Base-by-base conservation (phyloP, 2,797 vertebrate species). In the Prunella strophiata region DNA sequence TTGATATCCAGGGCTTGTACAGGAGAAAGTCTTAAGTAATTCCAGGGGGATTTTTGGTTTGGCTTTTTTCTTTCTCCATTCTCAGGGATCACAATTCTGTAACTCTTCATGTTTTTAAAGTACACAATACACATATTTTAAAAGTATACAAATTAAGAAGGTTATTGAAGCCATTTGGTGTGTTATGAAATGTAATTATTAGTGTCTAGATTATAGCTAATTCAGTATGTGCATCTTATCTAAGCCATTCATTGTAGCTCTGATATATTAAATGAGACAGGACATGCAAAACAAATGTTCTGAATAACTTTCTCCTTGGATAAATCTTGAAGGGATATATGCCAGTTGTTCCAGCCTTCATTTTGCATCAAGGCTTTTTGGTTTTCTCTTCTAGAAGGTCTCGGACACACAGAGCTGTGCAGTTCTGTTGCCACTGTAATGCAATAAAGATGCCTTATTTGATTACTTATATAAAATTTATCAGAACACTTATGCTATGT, bases 21-120 rank as follows among this genome's bases (percentile, higher is more conserved):
- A 55, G 13, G 7, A 1, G 26, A 70, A 88, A 8, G 4, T 16
- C 22, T 43, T 42, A 8, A 40, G 11, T 23, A 8, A 29, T 62
- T 70, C 8, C 3, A 15, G 7, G 10, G 15, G 1, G 0, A 1
- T 32, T 51, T 45, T 58, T 30, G 2, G 4, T 54, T 40, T 40
- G 15, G 10, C 7, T 15, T 27, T 36, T 40, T 16, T 51, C 13
- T 32, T 61, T 14, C 20, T 62, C 85, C 10, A 13, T 85, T 87
- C 50, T 82, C 23, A 57, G 16, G 8, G 18, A 38, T 62, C 20
- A 7, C 5, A 68, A 38, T 84, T 71, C 48, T 57, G 7, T 58
- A 48, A 61, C 2, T 74, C 29, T 57, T 67, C n/a, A 26, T 32
- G 6, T 58, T 91, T 73, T 51, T 54, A 79, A 88, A 58, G 13